phyloP scores from a whole-genome alignment of 30 jellyfish, hydroid and myxozoan genomes.

The Hydra vulgaris region DNA sequence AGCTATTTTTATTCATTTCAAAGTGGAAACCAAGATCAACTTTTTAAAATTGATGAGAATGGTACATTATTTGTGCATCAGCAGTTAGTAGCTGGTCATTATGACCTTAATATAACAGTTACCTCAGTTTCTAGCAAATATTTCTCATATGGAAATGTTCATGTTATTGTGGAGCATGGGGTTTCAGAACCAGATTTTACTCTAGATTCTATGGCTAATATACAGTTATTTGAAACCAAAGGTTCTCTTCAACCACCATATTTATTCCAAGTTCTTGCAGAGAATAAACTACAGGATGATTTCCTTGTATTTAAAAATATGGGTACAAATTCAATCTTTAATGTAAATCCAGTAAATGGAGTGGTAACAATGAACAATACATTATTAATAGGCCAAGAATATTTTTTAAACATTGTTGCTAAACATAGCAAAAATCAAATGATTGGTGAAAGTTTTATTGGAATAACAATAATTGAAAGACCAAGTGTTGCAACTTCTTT shows the following conservation, averaged over 20 bases:
- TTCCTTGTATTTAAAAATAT: neutral
- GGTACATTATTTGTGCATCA: slow-evolving; percentile 34
- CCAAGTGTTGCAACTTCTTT: slow-evolving; percentile 1
- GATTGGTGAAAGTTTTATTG: neutral
- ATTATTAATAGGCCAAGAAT: neutral
- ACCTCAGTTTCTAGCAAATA: neutral
- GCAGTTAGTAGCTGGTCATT: slow-evolving; percentile 21
- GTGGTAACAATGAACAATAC: slow-evolving; percentile 10
- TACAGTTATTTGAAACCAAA: slow-evolving; percentile 17
- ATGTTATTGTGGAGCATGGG: neutral
- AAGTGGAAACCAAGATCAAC: slow-evolving; percentile 46
- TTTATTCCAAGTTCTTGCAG: slow-evolving; percentile 24
- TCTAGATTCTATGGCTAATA: neutral
- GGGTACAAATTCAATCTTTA: neutral
- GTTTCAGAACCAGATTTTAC: neutral
- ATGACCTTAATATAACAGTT: slow-evolving; percentile 22
- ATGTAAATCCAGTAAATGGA: slow-evolving; percentile 17
- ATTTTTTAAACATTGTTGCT: neutral
- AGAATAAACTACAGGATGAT: neutral
- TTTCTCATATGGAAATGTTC: slow-evolving; percentile 26
- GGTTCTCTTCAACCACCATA: slow-evolving; percentile 25
- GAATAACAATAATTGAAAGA: neutral
- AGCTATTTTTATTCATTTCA: slow-evolving; percentile 35
- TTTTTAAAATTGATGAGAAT: slow-evolving; percentile 40
- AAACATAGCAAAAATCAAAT: neutral